Base-by-base conservation (phyloP, 1,140 invertebrate genomes). In the Ladona fulva region DNA sequence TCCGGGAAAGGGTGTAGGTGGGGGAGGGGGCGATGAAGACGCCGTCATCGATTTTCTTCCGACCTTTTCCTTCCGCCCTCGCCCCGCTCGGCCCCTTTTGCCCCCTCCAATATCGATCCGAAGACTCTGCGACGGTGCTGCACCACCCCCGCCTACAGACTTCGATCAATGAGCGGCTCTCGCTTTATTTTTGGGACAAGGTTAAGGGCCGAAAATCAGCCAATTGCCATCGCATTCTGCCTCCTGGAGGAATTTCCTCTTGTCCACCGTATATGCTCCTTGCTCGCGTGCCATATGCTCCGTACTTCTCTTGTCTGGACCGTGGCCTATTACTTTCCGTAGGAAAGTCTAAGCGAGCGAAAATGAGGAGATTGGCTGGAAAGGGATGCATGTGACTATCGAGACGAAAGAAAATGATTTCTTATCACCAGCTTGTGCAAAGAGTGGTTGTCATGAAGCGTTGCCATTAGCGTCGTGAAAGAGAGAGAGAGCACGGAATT, bases 101-200 rank as follows among this genome's bases (percentile, higher is more conserved):
- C 3, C 52, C 52, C 52, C 52, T 3, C 52, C 52, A 12, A 66
- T 66, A 66, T 66, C 52, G 52, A 66, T 66, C 52, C 3, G 3
- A 3, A 66, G 3, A 22, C 16, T 16, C 16, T 66, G 52, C 16
- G 52, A 66, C 52, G n/a, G 52, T 12, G 14, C 52, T 12, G n/a
- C 52, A 22, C 52, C 52, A 5, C 52, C 52, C 52, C 52, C 52
- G 5, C 44, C 44, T 52, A n/a, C 44, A 10, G 10, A 52, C 44
- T 19, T 52, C 52, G 52, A 66, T 66, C 52, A 66, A 66, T 66
- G 52, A 66, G 14, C 52, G 12, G n/a, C 52, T 66, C 52, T 22
- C 52, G 52, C 52, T 66, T 66, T 66, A 66, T 66, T 66, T 66
- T 66, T 66, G 52, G 52, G 52, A 66, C 52, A 66, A 66, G 52